Percentiles rank a stretch among this genome's conserved stretches.
These are phyloP conservation scores for Momotus momota DNA, from an alignment of 2,797 vertebrate species.

Conservation along the genomic window DNA sequence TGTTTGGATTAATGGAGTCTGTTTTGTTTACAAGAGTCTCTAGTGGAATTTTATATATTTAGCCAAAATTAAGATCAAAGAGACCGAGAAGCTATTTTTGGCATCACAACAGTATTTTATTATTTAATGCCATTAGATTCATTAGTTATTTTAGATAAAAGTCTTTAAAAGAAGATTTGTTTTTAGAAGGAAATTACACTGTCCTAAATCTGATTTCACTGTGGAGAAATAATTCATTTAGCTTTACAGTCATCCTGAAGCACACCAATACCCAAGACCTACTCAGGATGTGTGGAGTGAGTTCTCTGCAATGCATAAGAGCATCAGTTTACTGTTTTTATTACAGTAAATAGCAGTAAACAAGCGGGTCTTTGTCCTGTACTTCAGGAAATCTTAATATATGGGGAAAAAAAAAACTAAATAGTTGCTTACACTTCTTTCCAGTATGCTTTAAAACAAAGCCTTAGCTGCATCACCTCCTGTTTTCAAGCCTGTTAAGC, in stretches of 20 bases:
- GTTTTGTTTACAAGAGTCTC: conserved; percentile 31
- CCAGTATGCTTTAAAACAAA: background rate
- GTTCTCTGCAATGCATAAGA: background rate
- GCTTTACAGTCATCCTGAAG: background rate
- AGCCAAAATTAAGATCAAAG: conserved; percentile 56
- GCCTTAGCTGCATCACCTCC: background rate
- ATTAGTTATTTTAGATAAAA: conserved; percentile 22
- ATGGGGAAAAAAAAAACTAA: background rate
- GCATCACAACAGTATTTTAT: conserved; percentile 3
- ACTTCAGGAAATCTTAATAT: background rate
- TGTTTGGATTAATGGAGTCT: conserved; percentile 40
- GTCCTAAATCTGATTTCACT: background rate
- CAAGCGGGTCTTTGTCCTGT: background rate
- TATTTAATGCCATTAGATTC: conserved; percentile 31
- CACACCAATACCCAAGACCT: background rate
- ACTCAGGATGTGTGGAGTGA: background rate
- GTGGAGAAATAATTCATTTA: background rate
- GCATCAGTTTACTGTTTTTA: background rate
- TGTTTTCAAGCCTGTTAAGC: background rate
- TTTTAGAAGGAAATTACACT: background rate
- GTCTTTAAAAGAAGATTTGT: background rate
- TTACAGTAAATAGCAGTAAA: background rate
- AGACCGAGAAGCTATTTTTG: conserved; percentile 5
- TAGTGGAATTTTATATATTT: conserved; percentile 35
- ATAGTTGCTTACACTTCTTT: background rate